Conservation (phyloP, 2,797 vertebrate genomes). For the Hafferia zeledoni region DNA sequence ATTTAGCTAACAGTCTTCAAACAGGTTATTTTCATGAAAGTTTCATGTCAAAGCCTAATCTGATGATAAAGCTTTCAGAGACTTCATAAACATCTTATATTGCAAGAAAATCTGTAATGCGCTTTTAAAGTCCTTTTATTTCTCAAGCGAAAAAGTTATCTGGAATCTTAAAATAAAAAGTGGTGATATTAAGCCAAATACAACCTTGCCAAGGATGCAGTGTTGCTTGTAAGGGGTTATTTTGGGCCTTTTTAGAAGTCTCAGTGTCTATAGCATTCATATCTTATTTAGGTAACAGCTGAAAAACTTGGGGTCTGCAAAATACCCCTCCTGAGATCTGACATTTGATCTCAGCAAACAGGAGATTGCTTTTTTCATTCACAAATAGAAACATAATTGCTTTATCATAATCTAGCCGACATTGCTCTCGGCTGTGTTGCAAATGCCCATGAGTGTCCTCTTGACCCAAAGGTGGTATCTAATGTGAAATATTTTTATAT, state of each 20-base stretch:
- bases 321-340: neutral
- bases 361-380: neutral
- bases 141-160: neutral
- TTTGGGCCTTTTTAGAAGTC: neutral
- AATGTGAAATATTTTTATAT: neutral
- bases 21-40: neutral
- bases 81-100: neutral
- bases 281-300: neutral
- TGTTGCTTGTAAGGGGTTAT: neutral
- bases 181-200: neutral
- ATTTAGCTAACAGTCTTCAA: neutral
- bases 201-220: neutral
- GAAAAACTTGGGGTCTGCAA: neutral
- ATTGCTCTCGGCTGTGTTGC: neutral
- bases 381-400: conserved; percentile 3
- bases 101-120: neutral
- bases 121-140: neutral
- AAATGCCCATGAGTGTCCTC: neutral
- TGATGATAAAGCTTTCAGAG: neutral
- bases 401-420: neutral
- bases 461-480: neutral
- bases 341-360: conserved; percentile 2
- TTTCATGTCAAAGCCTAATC: neutral
- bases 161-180: neutral
- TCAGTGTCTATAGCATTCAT: neutral